Base-by-base conservation (phyloP, 2,888 invertebrate species). In the Cerceris rybyensis region DNA sequence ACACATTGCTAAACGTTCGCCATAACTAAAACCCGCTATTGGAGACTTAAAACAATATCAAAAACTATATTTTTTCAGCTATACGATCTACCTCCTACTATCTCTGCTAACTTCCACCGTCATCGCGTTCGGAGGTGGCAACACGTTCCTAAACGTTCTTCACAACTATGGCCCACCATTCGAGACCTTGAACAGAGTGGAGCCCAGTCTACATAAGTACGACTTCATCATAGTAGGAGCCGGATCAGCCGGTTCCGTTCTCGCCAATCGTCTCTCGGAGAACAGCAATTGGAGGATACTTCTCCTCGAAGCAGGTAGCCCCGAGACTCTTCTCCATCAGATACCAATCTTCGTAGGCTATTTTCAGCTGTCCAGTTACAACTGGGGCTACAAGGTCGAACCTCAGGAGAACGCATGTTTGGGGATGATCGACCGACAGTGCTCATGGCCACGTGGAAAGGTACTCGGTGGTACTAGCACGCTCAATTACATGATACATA, bases 311-410 rank as follows among this genome's bases (percentile, higher is more conserved):
- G 95, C 95, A 0, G 95, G 95, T 0, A 92, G 91, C 43, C 92
- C 93, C 17, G 94, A 94, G 73, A 93, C 93, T 9, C 87, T 95
- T 0, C 88, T 94, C 4, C 93, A 94, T 6, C 95, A 95, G 78
- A 93, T 95, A 2, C 95, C 95, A 0, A 93, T 94, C 0, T 81
- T 95, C n/a, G 93, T 93, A 0, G 94, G 93, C 11, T 94, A 94
- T 81, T 93, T 95, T 54, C 94, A 94, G 80, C 89, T 94, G 43
- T 94, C 95, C 0, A 94, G 94, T 57, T 95, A 95, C 86, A 95
- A 96, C 81, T 96, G 96, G 96, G 95, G 94, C 60, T 96, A 96
- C 91, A 94, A 94, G 59, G 95, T 95, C 78, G 95, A 95, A 84
- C 95, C 94, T 0, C 96, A 96, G 85, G 93, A 93, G 0, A 93